Evolutionary conservation across 1,140 invertebrate genomes (phyloP).

Genomic region (Bombyx mori): DNA sequence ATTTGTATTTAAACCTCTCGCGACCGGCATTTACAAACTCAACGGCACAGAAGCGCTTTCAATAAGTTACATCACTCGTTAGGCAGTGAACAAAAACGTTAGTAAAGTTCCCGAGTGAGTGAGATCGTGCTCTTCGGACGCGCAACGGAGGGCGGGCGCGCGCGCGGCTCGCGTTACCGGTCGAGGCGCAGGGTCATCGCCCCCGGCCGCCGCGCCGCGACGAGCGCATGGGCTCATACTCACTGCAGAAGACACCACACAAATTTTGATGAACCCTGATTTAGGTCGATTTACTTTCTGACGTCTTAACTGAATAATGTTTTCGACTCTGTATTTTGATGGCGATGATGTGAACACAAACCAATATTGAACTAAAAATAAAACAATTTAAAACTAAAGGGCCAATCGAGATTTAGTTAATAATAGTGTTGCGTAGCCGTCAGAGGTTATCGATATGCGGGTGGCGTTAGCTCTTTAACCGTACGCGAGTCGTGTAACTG

Average conservation of each 20-base stretch:
- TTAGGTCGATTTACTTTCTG: no score
- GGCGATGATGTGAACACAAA: background rate
- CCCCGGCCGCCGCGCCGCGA: constrained; percentile 26
- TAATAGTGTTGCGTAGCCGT: no score
- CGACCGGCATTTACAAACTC: background rate
- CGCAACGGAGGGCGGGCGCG: background rate
- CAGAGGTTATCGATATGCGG: no score
- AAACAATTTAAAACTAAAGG: no score
- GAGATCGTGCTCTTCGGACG: background rate
- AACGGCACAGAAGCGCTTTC: background rate
- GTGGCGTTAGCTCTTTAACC: no score
- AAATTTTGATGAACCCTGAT: background rate
- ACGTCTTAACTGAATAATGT: no score
- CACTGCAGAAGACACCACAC: constrained; percentile 40
- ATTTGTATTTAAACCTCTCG: no score
- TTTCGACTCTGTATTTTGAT: background rate
- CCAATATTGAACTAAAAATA: no score
- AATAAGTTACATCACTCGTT: background rate
- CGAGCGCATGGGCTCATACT: constrained; percentile 49
- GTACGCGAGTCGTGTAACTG: no score
- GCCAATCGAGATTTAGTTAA: no score
- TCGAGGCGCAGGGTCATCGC: constrained; percentile 41
- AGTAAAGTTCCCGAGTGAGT: no score
- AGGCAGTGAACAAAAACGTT: no score
- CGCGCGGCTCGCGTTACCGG: constrained; percentile 26